These are phyloP conservation scores for Caenorhabditis drosophilae DNA, from an alignment of 2,888 invertebrate genomes.

Conservation along the genomic window DNA sequence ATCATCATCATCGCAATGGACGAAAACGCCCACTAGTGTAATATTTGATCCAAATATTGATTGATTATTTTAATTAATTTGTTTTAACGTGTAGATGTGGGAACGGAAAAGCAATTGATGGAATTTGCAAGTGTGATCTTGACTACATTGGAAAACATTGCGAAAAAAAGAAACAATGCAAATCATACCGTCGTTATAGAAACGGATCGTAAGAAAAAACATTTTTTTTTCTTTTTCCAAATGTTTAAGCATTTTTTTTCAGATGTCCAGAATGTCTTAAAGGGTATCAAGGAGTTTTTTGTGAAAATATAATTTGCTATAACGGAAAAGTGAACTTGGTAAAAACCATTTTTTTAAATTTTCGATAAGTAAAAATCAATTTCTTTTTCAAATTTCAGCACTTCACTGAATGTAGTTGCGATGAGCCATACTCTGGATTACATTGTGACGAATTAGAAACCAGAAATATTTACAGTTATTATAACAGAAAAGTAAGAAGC, in stretches of 20 bases:
- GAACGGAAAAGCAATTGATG: conserved; percentile 52
- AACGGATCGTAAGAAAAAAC: conserved; percentile 50
- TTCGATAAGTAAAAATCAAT: conserved; percentile 4
- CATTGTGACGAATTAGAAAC: conserved; percentile 45
- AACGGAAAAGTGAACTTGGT: conserved; percentile 46
- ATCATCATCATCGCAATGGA: too few species aligned
- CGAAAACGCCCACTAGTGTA: too few species aligned
- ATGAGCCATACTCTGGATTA: conserved; percentile 43
- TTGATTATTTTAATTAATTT: too few species aligned
- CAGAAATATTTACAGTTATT: conserved; percentile 39
- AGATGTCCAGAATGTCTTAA: conserved; percentile 54
- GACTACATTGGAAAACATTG: conserved; percentile 61
- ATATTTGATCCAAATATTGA: too few species aligned
- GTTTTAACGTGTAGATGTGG: conserved; percentile 50
- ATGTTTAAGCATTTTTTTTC: conserved; percentile 1
- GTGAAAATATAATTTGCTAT: conserved; percentile 56
- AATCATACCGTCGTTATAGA: conserved; percentile 39
- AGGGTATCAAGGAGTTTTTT: conserved; percentile 53
- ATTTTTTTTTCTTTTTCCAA: neutral
- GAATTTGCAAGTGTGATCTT: conserved; percentile 54
- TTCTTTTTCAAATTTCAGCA: conserved; percentile 12
- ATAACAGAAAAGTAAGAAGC: conserved; percentile 41
- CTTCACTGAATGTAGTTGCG: conserved; percentile 38
- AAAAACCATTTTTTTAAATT: too few species aligned
- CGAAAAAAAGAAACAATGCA: conserved; percentile 55